Conservation (phyloP, 1,140 invertebrate species). For the Homalodisca vitripennis region DNA sequence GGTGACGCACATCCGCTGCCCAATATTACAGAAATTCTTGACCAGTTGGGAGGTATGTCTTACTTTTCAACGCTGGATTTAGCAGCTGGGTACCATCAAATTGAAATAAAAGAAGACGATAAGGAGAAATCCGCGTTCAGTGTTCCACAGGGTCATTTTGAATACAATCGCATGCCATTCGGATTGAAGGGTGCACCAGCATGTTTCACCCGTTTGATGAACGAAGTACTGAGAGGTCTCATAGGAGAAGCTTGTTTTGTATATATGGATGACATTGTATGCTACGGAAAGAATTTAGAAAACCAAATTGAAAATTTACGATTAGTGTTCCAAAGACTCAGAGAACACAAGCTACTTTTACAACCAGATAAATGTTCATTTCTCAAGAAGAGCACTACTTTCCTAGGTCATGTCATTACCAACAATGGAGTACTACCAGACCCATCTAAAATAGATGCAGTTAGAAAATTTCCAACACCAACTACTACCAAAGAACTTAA, state of each 20-base stretch:
- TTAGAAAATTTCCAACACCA: constrained; percentile 48
- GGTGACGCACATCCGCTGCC: constrained; percentile 51
- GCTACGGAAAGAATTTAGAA: constrained; percentile 45
- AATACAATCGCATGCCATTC: constrained; percentile 38
- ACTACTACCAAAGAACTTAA: constrained; percentile 47
- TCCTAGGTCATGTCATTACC: constrained; percentile 49
- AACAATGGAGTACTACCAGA: constrained; percentile 48
- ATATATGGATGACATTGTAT: constrained; percentile 51
- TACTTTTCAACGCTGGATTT: constrained; percentile 41
- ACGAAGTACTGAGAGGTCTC: constrained; percentile 44
- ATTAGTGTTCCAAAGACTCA: constrained; percentile 47
- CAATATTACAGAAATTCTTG: constrained; percentile 49
- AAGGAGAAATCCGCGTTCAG: constrained; percentile 38
- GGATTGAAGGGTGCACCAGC: constrained; percentile 34
- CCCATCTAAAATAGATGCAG: constrained; percentile 47
- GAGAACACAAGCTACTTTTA: constrained; percentile 47
- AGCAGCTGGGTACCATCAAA: constrained; percentile 44
- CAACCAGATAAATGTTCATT: constrained; percentile 53
- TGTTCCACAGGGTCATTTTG: constrained; percentile 33
- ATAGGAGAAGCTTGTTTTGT: constrained; percentile 44
- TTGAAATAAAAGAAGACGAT: constrained; percentile 32
- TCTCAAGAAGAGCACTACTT: constrained; percentile 47
- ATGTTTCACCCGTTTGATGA: constrained; percentile 41
- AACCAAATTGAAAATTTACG: constrained; percentile 42
- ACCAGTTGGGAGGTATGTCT: constrained; percentile 44